A percentile compares a stretch with the other conserved stretches of the same genome.
These are phyloP conservation scores for Myathropa florea DNA, from an alignment of 2,888 invertebrate genomes.

Conservation along the genomic window DNA sequence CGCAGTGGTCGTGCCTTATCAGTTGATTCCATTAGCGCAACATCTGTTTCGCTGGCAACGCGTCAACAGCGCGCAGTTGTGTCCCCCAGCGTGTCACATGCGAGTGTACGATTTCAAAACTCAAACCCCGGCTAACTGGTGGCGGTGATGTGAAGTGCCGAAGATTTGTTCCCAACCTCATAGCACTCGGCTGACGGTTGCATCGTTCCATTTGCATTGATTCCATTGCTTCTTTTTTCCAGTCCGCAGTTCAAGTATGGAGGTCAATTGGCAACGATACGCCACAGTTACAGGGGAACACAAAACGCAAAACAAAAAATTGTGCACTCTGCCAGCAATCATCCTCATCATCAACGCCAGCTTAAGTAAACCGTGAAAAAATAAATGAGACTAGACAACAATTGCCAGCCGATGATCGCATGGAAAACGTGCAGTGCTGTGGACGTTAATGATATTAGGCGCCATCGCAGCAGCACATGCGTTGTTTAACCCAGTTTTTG, in stretches of 20 bases:
- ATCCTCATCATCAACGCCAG: slow-evolving; percentile 31
- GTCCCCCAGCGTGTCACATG: neutral
- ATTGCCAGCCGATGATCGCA: slow-evolving; percentile 49
- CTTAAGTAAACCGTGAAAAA: slow-evolving; percentile 20
- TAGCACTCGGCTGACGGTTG: neutral
- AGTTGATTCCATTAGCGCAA: slow-evolving; percentile 24
- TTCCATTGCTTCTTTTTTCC: slow-evolving; percentile 14
- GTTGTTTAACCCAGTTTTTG: slow-evolving; percentile 52
- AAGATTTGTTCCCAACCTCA: neutral
- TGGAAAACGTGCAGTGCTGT: slow-evolving; percentile 13
- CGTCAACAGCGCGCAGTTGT: slow-evolving; percentile 17
- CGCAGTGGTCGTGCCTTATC: slow-evolving; percentile 32
- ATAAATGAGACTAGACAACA: slow-evolving; percentile 17
- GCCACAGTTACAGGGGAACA: slow-evolving; percentile 10
- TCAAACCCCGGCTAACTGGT: neutral
- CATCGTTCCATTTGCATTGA: slow-evolving; percentile 33
- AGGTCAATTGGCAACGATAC: slow-evolving; percentile 66
- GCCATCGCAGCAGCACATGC: slow-evolving; percentile 17
- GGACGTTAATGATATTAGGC: slow-evolving; percentile 42
- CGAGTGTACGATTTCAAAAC: neutral
- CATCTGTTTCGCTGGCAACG: slow-evolving; percentile 29
- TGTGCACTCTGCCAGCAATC: slow-evolving; percentile 25
- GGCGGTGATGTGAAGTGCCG: neutral
- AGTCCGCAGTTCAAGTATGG: slow-evolving; percentile 50
- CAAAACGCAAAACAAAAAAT: slow-evolving; percentile 17